Evolutionary conservation across 2,797 vertebrate genomes (phyloP).

Genomic region (Diplodus puntazzo): DNA sequence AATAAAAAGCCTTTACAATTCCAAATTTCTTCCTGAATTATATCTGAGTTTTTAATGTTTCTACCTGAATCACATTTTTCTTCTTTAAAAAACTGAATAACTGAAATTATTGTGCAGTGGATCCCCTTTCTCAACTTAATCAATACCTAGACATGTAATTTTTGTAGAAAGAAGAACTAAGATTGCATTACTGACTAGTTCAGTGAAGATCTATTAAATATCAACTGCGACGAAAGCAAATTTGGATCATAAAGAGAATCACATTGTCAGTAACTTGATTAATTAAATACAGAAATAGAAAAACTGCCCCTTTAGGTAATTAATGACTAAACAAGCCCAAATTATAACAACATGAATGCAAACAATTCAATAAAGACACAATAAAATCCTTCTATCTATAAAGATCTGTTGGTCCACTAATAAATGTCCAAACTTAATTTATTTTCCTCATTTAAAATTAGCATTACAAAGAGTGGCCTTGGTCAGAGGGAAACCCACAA

Average conservation of each 20-base stretch:
- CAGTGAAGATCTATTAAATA: not conserved
- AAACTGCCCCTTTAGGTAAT: not conserved
- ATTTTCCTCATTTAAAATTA: conserved; percentile 31
- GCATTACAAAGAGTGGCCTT: conserved; percentile 43
- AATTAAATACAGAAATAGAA: not conserved
- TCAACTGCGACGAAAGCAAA: not conserved
- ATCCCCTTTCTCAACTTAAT: not conserved
- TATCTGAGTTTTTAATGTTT: not conserved
- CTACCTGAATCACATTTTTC: not conserved
- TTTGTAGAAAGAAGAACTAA: not conserved
- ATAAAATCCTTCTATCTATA: not conserved
- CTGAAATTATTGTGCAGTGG: too few relatives aligned
- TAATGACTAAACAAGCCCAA: not conserved
- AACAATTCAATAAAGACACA: conserved; percentile 17
- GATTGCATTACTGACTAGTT: too few relatives aligned
- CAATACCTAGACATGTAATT: not conserved
- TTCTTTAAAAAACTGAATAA: too few relatives aligned
- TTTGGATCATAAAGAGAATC: not conserved
- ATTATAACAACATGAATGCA: not conserved
- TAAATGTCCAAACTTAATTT: conserved; percentile 37
- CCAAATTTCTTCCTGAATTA: not conserved
- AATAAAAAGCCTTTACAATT: too few relatives aligned
- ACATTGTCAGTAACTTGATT: too few relatives aligned
- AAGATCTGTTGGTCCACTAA: conserved; percentile 17
- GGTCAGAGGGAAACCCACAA: conserved; percentile 35